Evolutionary conservation across 2,888 invertebrate species (phyloP), one percentile per base, ranked within the genome.

Genomic region (Tachina lurida): DNA sequence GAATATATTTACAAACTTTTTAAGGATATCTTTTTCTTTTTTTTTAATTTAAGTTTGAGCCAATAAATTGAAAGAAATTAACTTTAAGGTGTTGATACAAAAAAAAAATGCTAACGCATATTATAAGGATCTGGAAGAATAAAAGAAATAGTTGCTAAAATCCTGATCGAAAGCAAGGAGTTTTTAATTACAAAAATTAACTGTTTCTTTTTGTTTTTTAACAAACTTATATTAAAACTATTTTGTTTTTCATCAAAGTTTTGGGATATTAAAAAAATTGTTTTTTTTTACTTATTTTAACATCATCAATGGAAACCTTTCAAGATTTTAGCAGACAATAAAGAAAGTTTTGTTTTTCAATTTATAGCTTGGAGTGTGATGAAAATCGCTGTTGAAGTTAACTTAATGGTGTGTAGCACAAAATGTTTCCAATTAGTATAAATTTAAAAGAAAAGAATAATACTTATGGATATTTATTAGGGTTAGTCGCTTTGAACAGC

Each of bases 121-220:
- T 15, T 60, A n/a, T 22, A 15, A 1, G 45, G 39, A 15, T 17
- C 41, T 10, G 5, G 13, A 10, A 58, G 49, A 62, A 22, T 31
- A 31, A 19, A 9, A 2, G 22, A 45, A 62, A 43, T 43, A 45
- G 9, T 52, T 70, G 8, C 19, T 62, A 12, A 43, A 13, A 41
- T 15, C 7, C 13, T 5, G 49, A 39, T 39, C 10, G 13, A 49
- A 63, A 47, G 41, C 9, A 19, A n/a, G 56, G 31, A 54, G 31
- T 65, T 81, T 76, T 81, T 81, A 77, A 84, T 84, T 77, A 77
- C 52, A 79, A 84, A 84, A 68, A 73, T 70, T 77, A 68, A 31
- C 31, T 5, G 31, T 31, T 31, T 31, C 31, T 68, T 17, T 68
- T 68, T 74, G 31, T 31, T 31, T 63, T 5, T 19, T 0, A 47